Base-by-base conservation (phyloP, 2,797 vertebrate species). In the Mionectes olivaceus region DNA sequence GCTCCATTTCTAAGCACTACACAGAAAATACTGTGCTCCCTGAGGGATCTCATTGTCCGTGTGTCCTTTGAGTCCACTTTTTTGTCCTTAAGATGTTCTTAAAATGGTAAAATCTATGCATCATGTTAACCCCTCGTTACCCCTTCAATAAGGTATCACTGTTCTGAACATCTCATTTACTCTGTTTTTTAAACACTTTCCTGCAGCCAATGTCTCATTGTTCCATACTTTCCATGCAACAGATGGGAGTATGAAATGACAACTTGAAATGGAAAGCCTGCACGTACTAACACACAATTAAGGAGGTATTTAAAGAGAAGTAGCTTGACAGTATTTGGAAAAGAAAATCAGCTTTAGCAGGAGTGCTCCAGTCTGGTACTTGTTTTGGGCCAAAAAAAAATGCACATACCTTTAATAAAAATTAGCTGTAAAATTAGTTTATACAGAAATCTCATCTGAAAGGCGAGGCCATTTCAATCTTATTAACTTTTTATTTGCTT, bases 221-320 rank as follows among this genome's bases (percentile, higher is more conserved):
- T 71, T 64, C 91, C 67, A 15, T 15, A 46, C 57, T 94, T 74
- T 57, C 49, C 24, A 11, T 57, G 89, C 82, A 94, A 85, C 95
- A 95, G 93, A 97, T 96, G 94, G 95, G 80, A 95, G 83, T 73
- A 43, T 25, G 50, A 91, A 87, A 91, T 92, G 94, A 96, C 89
- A 96, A 92, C 68, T 87, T 68, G 89, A 89, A 85, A 93, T 91
- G 87, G 65, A 94, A 95, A 94, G 84, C 64, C 68, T 87, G 57
- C 57, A 83, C 0, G 18, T 82, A 81, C 87, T 93, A 88, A 77
- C 76, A 87, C 82, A 83, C 87, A 95, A 83, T 92, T 95, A 94
- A 91, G 63, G 83, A 95, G 69, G 87, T 85, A 89, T 95, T 95
- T 92, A 85, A 95, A 94, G 73, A 92, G 76, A 87, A 95, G 83